Evolutionary conservation across 2,113 vertebrate species (phyloP), one percentile per base, ranked within the genome.

Genomic region (Oncorhynchus kisutch): DNA sequence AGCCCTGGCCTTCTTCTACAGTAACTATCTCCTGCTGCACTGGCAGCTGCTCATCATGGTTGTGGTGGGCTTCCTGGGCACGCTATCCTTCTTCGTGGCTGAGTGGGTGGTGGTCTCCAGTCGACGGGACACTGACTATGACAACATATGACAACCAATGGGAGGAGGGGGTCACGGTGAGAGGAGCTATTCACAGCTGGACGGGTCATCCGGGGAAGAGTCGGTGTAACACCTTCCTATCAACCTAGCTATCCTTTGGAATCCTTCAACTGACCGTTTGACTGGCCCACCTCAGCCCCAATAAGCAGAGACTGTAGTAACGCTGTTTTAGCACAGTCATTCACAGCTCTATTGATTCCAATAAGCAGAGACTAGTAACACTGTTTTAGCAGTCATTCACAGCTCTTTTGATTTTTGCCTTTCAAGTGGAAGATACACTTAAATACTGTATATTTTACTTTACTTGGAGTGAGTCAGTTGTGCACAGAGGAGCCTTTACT

Each of bases 41-140:
- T 99, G 98, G 98, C 98, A 99, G 78, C 96, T 99, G 65, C 94
- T 99, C 82, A 93, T 99, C 91, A 95, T 99, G 95, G 95, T 96
- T 62, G 0, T 95, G 1, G 67, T 92, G 57, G 96, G 96, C 0
- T 96, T 99, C 68, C 88, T 94, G 57, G 98, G 98, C 1, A 93
- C 96, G 0, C 14, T 97, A 0, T 94, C 95, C 8, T 99, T 99
- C 91, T 97, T 99, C 64, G 4, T 87, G 0, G 96, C 95, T 48
- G 97, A 99, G 81, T 90, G 93, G 94, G 27, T 84, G 27, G 94
- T 93, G 1, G 91, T 90, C 13, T 81, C 90, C 54, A 79, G 29
- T 27, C 87, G 90, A 75, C 88, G 86, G n/a, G 89, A 93, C 73
- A 94, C 94, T 0, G 95, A 95, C 85, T 97, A 98, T 80, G 92